These are phyloP conservation scores for Xiphophorus birchmanni DNA, from an alignment of 2,797 vertebrate genomes.

Conservation along the genomic window DNA sequence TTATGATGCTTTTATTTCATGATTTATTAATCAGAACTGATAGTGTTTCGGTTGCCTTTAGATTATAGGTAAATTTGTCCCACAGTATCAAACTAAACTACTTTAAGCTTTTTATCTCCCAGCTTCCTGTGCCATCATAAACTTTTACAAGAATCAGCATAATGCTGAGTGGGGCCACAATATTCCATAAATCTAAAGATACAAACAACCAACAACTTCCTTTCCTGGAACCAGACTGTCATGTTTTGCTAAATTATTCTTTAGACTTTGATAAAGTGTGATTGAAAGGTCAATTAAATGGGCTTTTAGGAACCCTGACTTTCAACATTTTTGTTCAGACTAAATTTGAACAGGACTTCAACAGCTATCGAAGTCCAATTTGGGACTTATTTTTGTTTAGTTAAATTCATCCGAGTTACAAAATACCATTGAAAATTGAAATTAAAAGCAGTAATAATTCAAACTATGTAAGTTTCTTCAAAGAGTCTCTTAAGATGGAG, in stretches of 20 bases:
- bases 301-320: background rate
- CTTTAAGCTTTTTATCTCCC: background rate
- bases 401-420: background rate
- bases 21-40: background rate
- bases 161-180: background rate
- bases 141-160: background rate
- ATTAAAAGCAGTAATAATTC: background rate
- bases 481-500: background rate
- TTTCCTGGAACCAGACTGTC: background rate
- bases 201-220: background rate
- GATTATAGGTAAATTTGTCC: conserved; percentile 2
- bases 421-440: background rate
- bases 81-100: background rate
- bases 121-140: background rate
- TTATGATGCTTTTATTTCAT: background rate
- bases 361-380: background rate
- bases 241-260: background rate
- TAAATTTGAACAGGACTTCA: background rate
- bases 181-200: background rate
- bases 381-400: background rate
- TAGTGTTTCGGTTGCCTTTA: background rate
- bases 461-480: background rate
- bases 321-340: background rate
- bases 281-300: background rate
- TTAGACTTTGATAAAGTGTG: background rate